Conservation (phyloP, 1,140 invertebrate genomes). For the Drosophila mayri region DNA sequence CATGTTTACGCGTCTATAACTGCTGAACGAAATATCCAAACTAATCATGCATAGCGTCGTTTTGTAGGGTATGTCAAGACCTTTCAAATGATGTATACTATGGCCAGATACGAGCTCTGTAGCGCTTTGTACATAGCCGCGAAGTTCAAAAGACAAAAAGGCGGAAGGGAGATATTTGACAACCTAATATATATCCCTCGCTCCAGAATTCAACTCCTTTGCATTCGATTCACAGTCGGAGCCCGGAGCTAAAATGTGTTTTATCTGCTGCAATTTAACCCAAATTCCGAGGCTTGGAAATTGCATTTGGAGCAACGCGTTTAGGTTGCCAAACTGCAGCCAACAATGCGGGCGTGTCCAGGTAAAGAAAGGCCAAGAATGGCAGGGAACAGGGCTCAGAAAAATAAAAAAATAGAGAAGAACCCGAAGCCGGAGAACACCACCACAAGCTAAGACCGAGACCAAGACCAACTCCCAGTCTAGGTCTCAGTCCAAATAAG, state of each 20-base stretch:
- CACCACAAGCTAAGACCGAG: slow-evolving; percentile 5
- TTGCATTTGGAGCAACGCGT: slow-evolving; percentile 76
- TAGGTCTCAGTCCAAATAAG: slow-evolving; percentile 43
- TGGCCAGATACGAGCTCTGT: too few species aligned
- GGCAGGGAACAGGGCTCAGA: slow-evolving; percentile 12
- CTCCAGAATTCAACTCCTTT: slow-evolving; percentile 26
- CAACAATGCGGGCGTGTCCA: slow-evolving; percentile 62
- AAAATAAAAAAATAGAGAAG: not conserved
- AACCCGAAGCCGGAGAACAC: slow-evolving; percentile 22
- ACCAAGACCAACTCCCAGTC: slow-evolving; percentile 16
- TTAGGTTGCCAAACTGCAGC: slow-evolving; percentile 65
- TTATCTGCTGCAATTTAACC: slow-evolving; percentile 82
- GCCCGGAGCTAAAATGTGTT: slow-evolving; percentile 66
- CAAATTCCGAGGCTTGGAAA: slow-evolving; percentile 74
- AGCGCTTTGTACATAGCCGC: too few species aligned
- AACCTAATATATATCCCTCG: not conserved
- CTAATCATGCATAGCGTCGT: too few species aligned
- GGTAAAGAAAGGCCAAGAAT: slow-evolving; percentile 31
- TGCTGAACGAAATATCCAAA: too few species aligned
- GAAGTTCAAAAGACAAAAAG: too few species aligned
- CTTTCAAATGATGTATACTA: too few species aligned
- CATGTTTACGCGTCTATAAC: too few species aligned
- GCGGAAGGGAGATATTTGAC: too few species aligned
- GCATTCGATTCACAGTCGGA: slow-evolving; percentile 35
- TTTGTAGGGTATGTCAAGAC: too few species aligned